These are phyloP conservation scores for Phymatocera aterrima DNA, from an alignment of 2,888 invertebrate species.

Conservation along the genomic window DNA sequence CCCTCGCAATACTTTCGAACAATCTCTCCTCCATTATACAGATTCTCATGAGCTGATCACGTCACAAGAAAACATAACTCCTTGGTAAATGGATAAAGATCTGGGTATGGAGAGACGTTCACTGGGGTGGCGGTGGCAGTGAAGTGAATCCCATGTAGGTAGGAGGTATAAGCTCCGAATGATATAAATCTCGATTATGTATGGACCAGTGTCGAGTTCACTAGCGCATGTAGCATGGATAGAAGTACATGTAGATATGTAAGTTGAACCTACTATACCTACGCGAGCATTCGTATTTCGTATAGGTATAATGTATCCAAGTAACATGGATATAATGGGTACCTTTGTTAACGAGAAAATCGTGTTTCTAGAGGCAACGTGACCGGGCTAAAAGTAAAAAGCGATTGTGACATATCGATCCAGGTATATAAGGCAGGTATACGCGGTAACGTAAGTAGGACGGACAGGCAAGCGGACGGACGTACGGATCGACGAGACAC, in stretches of 20 bases:
- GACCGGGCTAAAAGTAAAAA: conserved; percentile 35
- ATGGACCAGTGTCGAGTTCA: conserved; percentile 29
- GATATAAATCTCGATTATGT: conserved; percentile 31
- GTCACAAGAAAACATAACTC: conserved; percentile 2
- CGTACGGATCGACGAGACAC: conserved; percentile 28
- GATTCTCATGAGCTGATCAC: not conserved
- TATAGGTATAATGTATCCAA: not conserved
- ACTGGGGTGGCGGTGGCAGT: not conserved
- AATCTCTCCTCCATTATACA: not conserved
- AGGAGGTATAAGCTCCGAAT: not conserved
- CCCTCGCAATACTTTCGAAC: not conserved
- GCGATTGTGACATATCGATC: conserved; percentile 42
- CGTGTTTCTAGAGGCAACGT: conserved; percentile 42
- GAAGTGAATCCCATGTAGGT: conserved; percentile 17
- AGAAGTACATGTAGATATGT: not conserved
- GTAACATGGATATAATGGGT: conserved; percentile 16
- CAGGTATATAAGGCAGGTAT: not conserved
- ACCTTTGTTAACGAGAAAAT: conserved; percentile 43
- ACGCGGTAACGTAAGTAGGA: conserved; percentile 35
- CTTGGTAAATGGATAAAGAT: not conserved
- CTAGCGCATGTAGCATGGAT: conserved; percentile 31
- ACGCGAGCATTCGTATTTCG: conserved; percentile 15
- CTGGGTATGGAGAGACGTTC: conserved; percentile 2
- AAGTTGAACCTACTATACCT: not conserved
- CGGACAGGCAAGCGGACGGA: conserved; percentile 6